phyloP scores from a whole-genome alignment of 2,888 invertebrate species.

The Xestia c-nigrum region DNA sequence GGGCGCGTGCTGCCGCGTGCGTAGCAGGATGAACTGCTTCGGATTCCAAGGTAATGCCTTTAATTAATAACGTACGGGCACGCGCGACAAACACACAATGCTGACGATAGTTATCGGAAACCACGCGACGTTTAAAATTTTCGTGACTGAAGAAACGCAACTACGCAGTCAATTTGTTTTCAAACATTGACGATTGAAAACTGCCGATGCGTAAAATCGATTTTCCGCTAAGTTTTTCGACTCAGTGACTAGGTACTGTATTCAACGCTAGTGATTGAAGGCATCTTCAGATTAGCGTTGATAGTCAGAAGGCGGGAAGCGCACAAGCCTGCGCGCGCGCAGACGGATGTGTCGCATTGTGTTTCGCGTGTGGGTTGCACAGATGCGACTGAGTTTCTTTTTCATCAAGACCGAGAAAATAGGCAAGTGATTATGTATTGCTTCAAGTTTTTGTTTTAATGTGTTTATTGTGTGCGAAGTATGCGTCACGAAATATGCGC shows the following conservation, averaged over 20 bases:
- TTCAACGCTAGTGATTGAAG: conserved; percentile 64
- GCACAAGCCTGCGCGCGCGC: conserved; percentile 76
- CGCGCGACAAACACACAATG: conserved; percentile 36
- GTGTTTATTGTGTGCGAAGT: conserved; percentile 46
- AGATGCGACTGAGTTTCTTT: conserved; percentile 82
- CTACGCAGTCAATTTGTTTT: conserved; percentile 53
- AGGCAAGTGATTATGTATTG: conserved; percentile 80
- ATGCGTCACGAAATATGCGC: conserved; percentile 35
- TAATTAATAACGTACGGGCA: conserved; percentile 62
- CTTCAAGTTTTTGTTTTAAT: conserved; percentile 51
- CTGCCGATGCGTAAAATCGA: conserved; percentile 74
- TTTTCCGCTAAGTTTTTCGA: conserved; percentile 71
- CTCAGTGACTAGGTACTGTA: conserved; percentile 63
- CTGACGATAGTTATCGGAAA: conserved; percentile 36
- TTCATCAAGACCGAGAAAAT: conserved; percentile 77
- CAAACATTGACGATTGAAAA: conserved; percentile 38
- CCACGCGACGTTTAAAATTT: conserved; percentile 30
- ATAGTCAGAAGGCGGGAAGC: conserved; percentile 70
- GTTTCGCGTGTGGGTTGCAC: conserved; percentile 74
- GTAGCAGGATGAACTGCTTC: conserved; percentile 88
- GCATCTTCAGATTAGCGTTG: conserved; percentile 59
- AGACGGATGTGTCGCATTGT: conserved; percentile 79
- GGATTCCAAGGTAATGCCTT: conserved; percentile 85
- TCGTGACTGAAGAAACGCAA: conserved; percentile 32
- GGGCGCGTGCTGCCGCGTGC: conserved; percentile 87